phyloP scores from a whole-genome alignment of 2,113 vertebrate genomes.

The Gnathochromis pfefferi region DNA sequence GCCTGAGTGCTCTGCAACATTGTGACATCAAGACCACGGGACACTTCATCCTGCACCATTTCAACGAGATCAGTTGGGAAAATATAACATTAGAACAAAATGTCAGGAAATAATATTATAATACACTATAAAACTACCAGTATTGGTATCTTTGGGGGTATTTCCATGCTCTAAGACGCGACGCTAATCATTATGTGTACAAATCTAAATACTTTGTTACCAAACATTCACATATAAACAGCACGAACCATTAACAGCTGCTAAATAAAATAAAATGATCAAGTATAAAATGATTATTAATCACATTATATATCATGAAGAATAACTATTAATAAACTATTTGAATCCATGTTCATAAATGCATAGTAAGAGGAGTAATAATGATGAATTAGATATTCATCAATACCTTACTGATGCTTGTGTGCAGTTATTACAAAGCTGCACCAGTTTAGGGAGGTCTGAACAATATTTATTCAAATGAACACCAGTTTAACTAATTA shows the following conservation, averaged over 20 bases:
- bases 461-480: neutral
- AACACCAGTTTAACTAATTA: neutral
- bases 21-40: neutral
- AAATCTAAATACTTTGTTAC: neutral
- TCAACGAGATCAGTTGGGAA: neutral
- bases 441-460: neutral
- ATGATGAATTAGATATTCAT: neutral
- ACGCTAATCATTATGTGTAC: neutral
- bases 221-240: neutral
- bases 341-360: neutral
- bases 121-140: neutral
- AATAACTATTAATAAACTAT: neutral
- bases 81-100: neutral
- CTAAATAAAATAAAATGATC: neutral
- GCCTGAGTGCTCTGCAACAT: neutral
- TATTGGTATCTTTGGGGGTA: neutral
- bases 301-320: neutral
- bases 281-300: neutral
- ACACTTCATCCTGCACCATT: neutral
- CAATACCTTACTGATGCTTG: neutral
- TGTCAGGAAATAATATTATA: neutral
- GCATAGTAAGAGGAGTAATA: neutral
- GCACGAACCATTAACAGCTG: neutral
- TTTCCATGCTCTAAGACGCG: fast-evolving
- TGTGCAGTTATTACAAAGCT: neutral